Evolutionary conservation across 2,888 invertebrate genomes (phyloP), one percentile per base, ranked within the genome.

Genomic region (Thelaira solivaga): DNA sequence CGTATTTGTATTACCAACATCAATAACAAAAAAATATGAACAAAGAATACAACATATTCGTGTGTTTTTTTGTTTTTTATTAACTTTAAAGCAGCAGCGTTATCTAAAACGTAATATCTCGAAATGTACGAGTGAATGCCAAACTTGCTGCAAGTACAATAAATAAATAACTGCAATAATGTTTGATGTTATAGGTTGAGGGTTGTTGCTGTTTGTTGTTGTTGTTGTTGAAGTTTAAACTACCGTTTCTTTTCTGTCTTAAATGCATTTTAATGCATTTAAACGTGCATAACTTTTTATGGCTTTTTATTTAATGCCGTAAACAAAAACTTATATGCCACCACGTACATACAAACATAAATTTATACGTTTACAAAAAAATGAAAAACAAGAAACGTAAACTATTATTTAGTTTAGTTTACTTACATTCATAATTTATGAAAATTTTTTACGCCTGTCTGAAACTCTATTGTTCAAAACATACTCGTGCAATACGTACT

Each of bases 31-130:
- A 18, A 26, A 29, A 41, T 55, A 68, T 34, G 10, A 45, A 41
- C n/a, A 34, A 59, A 61, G 36, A 26, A 34, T 18, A 47, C 11
- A 7, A 71, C 26, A 43, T 13, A 20, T 47, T 55, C 8, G 8
- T 8, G 10, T 8, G 7, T 2, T n/a, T 41, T 11, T 29, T 29
- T 8, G 16, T 41, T 51, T 22, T 4, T 41, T 65, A 29, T 41
- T 43, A 7, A 45, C 16, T 73, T 65, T 31, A 51, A 59, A 55
- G 20, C 57, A 55, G 20, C 57, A 29, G 22, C 43, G 41, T 75
- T 75, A 75, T 75, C 74, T 59, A 20, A 75, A 75, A 75, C 67
- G 45, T 68, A 68, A 68, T 53, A 75, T 75, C 74, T 62, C 61
- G n/a, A n/a, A n/a, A n/a, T n/a, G n/a, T 39, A 53, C 45, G 47